Evolutionary conservation across 2,113 vertebrate genomes (phyloP), one percentile per base, ranked within the genome.

Genomic region (Patagioenas fasciata): DNA sequence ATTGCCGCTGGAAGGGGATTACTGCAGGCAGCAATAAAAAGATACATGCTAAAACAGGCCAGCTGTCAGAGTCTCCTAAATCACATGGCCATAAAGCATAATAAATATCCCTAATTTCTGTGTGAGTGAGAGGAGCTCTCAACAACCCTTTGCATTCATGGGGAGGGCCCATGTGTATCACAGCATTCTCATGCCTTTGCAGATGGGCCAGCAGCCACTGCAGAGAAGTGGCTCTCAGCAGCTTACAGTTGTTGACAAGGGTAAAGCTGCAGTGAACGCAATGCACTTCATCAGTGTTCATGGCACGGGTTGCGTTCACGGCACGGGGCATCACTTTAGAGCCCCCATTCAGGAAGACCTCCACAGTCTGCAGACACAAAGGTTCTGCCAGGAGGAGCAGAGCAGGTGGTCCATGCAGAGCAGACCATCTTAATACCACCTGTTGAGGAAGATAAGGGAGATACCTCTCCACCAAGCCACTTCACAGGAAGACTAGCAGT

Each of bases 211-310:
- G 57, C 31, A 56, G n/a, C 24, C 38, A 36, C 78, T 16, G 2
- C 28, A 25, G 36, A 50, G 64, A 29, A 77, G 23, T 32, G 31
- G 13, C 13, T 16, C n/a, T 28, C 56, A 25, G n/a, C 44, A 66
- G n/a, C 15, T 81, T 28, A 17, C 1, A 53, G 44, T 29, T 48
- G 42, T 9, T 32, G 26, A 53, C 23, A 65, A 42, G n/a, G 13
- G 17, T 42, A 38, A 86, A 20, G 13, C 2, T 48, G 58, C 4
- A 1, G 44, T 10, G 13, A 54, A 72, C 18, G n/a, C 18, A 48
- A 36, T 3, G 26, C 11, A 26, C 26, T 71, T 24, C 5, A 24
- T 21, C 18, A 3, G 1, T 34, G 26, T 21, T 50, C 1, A 0
- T 23, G 40, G 34, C 51, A 32, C 5, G 14, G 17, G 36, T n/a